Evolutionary conservation across 2,113 vertebrate genomes (phyloP), one percentile per base, ranked within the genome.

Genomic region (Alosa alosa): DNA sequence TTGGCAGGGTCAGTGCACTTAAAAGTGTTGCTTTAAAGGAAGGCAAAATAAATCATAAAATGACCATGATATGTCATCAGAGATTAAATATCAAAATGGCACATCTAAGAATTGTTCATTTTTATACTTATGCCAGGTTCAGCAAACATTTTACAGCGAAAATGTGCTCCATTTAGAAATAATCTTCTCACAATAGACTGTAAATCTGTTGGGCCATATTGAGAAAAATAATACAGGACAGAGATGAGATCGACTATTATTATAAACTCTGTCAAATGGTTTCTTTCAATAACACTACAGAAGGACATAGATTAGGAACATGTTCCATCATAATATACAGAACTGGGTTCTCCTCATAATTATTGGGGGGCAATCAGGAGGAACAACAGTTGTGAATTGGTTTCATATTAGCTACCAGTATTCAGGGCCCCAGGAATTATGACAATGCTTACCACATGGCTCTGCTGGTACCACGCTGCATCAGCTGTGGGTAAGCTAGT

Each of bases 391-490:
- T 83, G 81, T 82, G 85, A 72, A 83, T 4, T 52, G 46, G 60
- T 50, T 75, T 86, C 31, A 83, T 86, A 81, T 86, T 55, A 86
- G 36, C 49, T 36, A 81, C 25, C 18, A 82, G 41, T 86, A 11
- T 47, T 52, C 25, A 25, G 45, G 72, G 36, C 82, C 64, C 64
- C 64, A 72, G 64, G 31, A 25, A 36, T 83, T 86, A 49, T 82
- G 45, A 6, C 60, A 86, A 83, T 83, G 10, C 72, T 83, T 86
- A 64, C 85, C 46, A 83, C 72, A 83, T 83, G 81, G 68, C 31
- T 86, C 4, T 46, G 45, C 64, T 72, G 64, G 25, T 72, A 72
- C n/a, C 64, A 36, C 64, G 36, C 64, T 72, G 25, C 7, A 72
- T 72, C 64, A 72, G 64, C 64, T 72, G 64, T 31, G 64, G 2